phyloP scores from a whole-genome alignment of 2,888 invertebrate genomes.

The Drosophila falleni region DNA sequence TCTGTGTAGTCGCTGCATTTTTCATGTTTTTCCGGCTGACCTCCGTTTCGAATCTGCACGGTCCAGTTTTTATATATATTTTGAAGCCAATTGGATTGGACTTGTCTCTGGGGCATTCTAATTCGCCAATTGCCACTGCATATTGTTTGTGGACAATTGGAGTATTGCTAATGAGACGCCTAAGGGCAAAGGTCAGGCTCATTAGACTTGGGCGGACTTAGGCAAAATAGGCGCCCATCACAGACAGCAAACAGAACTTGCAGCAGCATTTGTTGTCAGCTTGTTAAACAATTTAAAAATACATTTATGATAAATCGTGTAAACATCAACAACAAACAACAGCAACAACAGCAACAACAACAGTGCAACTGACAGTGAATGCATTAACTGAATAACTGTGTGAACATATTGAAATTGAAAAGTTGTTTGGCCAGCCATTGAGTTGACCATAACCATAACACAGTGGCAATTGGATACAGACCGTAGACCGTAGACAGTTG shows the following conservation, averaged over 20 bases:
- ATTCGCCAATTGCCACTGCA: conserved; percentile 73
- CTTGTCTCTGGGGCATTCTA: conserved; percentile 76
- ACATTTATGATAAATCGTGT: conserved; percentile 61
- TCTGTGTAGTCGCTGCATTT: conserved; percentile 67
- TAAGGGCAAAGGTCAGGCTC: conserved; percentile 68
- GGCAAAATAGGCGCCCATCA: conserved; percentile 1
- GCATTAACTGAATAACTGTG: conserved; percentile 61
- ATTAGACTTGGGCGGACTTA: conserved; percentile 51
- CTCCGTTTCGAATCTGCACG: conserved; percentile 68
- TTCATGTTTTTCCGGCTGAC: conserved; percentile 80
- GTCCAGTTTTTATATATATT: conserved; percentile 44
- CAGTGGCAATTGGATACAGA: conserved; percentile 69
- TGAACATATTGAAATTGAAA: conserved; percentile 76
- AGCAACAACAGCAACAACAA: conserved; percentile 14
- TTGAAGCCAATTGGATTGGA: conserved; percentile 41
- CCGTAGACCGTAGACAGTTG: conserved; percentile 24
- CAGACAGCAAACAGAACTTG: conserved; percentile 37
- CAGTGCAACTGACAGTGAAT: conserved; percentile 38
- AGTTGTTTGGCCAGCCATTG: conserved; percentile 73
- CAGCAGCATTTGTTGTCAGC: conserved; percentile 46
- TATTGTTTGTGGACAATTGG: conserved; percentile 49
- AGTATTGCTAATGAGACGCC: conserved; percentile 56
- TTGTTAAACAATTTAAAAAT: conserved; percentile 60
- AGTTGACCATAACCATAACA: conserved; percentile 69
- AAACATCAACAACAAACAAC: conserved; percentile 37